A percentile compares a stretch with the other conserved stretches of the same genome.
Conservation (phyloP, 2,113 vertebrate genomes). For the Hyaena hyaena region DNA sequence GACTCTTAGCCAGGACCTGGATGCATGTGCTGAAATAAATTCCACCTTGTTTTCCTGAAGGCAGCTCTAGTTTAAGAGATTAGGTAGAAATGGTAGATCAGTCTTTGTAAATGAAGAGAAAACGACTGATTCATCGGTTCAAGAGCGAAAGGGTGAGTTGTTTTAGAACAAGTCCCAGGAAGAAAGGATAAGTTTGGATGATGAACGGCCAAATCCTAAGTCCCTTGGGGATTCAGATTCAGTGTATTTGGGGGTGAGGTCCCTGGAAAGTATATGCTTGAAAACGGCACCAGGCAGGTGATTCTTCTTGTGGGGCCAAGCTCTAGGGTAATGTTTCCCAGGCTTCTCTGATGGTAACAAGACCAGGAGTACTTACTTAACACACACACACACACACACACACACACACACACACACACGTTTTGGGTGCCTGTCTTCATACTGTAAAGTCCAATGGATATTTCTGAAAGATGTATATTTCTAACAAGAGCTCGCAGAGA, state of each 20-base stretch:
- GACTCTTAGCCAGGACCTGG: background rate
- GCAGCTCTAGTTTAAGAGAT: background rate
- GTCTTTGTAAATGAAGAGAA: conserved; percentile 22
- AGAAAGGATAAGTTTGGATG: background rate
- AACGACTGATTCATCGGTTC: background rate
- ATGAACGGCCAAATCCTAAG: background rate
- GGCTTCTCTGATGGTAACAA: background rate
- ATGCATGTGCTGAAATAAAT: background rate
- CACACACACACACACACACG: background rate
- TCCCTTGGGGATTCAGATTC: background rate
- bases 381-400: background rate
- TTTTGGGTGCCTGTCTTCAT: background rate
- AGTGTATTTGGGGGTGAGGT: background rate
- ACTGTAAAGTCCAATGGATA: background rate
- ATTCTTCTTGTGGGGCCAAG: background rate
- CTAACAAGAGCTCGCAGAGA: background rate
- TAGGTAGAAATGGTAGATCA: background rate
- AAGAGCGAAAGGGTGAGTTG: background rate
- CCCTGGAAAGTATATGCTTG: background rate
- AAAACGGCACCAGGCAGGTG: background rate
- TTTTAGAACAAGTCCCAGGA: background rate
- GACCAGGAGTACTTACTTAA: background rate
- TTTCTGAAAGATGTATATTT: background rate
- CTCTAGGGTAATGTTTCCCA: background rate
- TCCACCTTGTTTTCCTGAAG: background rate